phyloP scores from a whole-genome alignment of 2,113 vertebrate genomes.

The Channa maculata region DNA sequence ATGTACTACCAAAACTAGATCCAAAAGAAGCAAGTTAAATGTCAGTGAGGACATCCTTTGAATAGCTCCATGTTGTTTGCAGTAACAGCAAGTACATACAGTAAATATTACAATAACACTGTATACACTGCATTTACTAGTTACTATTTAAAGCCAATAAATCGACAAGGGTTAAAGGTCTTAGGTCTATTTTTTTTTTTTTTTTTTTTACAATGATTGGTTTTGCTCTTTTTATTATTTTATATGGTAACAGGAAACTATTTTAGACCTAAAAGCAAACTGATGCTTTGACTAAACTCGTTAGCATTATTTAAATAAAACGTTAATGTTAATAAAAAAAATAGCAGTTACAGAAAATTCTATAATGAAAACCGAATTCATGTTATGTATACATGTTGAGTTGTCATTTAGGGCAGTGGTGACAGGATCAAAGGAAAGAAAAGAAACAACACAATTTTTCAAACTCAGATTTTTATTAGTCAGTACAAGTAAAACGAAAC shows the following conservation, averaged over 20 bases:
- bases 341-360: background rate
- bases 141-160: no score
- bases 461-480: constrained; percentile 84
- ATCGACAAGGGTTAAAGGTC: background rate
- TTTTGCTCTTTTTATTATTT: no score
- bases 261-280: constrained; percentile 5
- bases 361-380: background rate
- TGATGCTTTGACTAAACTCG: background rate
- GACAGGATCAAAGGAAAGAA: constrained; percentile 25
- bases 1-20: no score
- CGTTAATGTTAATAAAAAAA: no score
- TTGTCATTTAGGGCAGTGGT: constrained; percentile 2
- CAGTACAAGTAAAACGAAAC: constrained; percentile 81
- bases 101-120: no score
- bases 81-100: no score
- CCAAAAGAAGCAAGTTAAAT: no score
- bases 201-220: no score
- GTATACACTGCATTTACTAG: no score
- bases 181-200: no score
- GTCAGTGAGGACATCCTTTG: no score
- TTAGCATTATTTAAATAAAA: background rate
- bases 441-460: constrained; percentile 66
- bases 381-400: background rate
- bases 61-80: no score
- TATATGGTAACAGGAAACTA: background rate